Percentiles rank a stretch among this genome's conserved stretches.
Evolutionary conservation across 1,140 invertebrate genomes (phyloP).

Genomic region (Zaprionus lachaisei): DNA sequence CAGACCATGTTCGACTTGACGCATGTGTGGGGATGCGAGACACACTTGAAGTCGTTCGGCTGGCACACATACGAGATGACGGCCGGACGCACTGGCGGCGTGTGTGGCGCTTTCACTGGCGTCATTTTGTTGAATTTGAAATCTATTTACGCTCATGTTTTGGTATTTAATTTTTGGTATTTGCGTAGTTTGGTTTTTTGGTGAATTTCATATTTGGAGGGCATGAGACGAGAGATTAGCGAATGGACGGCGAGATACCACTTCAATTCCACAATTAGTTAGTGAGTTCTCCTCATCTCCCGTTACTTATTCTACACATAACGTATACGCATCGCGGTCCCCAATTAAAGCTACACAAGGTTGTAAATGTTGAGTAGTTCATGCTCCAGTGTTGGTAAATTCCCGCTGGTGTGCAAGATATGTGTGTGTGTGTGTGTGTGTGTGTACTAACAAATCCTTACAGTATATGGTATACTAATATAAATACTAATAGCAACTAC

Average conservation of each 20-base stretch:
- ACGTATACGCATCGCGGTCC: conserved; percentile 26
- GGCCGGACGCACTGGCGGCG: conserved; percentile 3
- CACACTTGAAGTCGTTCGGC: conserved; percentile 80
- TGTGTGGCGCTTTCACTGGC: conserved; percentile 30
- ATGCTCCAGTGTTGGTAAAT: background rate
- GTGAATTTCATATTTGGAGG: conserved; percentile 16
- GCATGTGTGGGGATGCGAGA: conserved; percentile 85
- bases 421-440: conserved; percentile 1
- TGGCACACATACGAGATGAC: conserved; percentile 60
- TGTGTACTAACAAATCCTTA: background rate
- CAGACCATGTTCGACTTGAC: conserved; percentile 88
- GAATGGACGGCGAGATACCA: conserved; percentile 11
- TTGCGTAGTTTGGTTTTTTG: conserved; percentile 12
- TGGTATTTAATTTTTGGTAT: conserved; percentile 25
- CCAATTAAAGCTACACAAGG: background rate
- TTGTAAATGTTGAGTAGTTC: background rate
- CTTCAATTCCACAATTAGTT: conserved; percentile 52
- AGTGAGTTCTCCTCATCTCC: background rate
- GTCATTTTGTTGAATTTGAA: conserved; percentile 63
- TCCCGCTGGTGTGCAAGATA: conserved; percentile 1
- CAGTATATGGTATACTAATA: conserved; percentile 15
- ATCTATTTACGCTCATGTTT: conserved; percentile 49
- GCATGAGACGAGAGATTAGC: conserved; percentile 55
- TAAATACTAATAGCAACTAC: conserved; percentile 10
- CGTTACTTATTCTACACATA: conserved; percentile 7